phyloP scores from a whole-genome alignment of 2,113 vertebrate genomes.

The Tychaedon coryphoeus region DNA sequence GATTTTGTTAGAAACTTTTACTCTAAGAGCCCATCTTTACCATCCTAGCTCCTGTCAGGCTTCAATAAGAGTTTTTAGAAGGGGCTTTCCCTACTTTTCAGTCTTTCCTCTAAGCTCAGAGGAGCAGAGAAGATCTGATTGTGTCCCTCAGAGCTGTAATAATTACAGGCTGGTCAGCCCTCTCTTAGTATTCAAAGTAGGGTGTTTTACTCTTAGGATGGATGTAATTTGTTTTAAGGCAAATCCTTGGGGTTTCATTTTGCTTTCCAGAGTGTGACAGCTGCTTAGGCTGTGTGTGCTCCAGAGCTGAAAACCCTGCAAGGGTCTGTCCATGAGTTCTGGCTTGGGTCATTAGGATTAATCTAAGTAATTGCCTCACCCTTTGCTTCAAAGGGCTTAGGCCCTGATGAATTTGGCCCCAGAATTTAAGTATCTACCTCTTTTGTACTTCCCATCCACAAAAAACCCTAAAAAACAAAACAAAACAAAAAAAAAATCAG shows the following conservation, averaged over 20 bases:
- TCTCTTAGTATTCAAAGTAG: background rate
- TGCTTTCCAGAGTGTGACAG: slow-evolving; percentile 4
- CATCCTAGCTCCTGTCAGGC: background rate
- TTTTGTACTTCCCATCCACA: background rate
- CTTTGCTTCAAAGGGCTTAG: background rate
- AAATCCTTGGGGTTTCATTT: slow-evolving; percentile 21
- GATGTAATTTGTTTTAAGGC: slow-evolving; percentile 14
- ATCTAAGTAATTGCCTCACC: background rate
- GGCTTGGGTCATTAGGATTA: slow-evolving; percentile 13
- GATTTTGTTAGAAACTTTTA: background rate
- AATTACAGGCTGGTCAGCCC: background rate
- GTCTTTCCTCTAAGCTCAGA: background rate
- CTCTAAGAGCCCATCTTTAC: background rate
- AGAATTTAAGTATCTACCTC: background rate
- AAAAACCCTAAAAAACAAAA: background rate
- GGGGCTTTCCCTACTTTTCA: background rate
- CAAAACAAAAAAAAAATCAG: background rate
- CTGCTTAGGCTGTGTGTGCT: background rate
- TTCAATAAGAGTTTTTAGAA: background rate
- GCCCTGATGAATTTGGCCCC: background rate
- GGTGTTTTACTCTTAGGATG: background rate
- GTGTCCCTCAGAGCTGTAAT: background rate
- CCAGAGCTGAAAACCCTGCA: background rate
- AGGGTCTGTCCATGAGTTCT: background rate
- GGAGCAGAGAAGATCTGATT: background rate